Percentiles rank a stretch among this genome's conserved stretches.
phyloP scores from a whole-genome alignment of 2,797 vertebrate genomes.

The Philypnodon macrostomus region DNA sequence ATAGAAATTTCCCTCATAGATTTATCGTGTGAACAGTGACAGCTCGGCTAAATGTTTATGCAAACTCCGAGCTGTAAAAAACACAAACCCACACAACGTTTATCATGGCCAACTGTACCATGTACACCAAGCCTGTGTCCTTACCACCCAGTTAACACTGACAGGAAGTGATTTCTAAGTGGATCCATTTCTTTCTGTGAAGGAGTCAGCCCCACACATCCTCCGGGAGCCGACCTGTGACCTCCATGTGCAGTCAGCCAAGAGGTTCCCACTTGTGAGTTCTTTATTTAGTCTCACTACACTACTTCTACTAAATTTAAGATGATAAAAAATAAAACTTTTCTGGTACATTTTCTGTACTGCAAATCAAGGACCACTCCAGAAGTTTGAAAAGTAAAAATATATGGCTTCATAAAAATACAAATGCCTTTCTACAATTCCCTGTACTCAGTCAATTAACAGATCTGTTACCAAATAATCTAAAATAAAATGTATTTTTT shows the following conservation, averaged over 20 bases:
- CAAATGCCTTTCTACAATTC: too few species aligned
- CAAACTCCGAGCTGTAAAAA: conserved; percentile 10
- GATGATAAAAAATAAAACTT: too few species aligned
- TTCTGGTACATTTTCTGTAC: too few species aligned
- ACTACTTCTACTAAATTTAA: conserved; percentile 17
- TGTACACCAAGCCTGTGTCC: conserved; percentile 40
- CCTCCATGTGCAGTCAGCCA: conserved; percentile 51
- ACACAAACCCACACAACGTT: conserved; percentile 11
- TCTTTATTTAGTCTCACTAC: conserved; percentile 15
- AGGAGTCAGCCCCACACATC: conserved; percentile 57
- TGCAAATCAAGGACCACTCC: too few species aligned
- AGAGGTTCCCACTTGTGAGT: conserved; percentile 32
- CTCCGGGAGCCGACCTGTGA: conserved; percentile 60
- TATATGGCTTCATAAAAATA: too few species aligned
- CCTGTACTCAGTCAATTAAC: too few species aligned
- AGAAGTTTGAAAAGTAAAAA: too few species aligned
- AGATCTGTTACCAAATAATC: too few species aligned
- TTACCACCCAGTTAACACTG: conserved; percentile 51
- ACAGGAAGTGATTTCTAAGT: conserved; percentile 73
- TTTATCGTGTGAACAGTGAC: conserved; percentile 10
- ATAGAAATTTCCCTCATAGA: conserved; percentile 15
- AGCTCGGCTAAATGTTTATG: conserved; percentile 25
- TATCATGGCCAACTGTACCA: conserved; percentile 26
- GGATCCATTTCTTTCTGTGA: conserved; percentile 56
- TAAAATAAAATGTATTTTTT: too few species aligned